Evolutionary conservation across 2,888 invertebrate species (phyloP), one percentile per base, ranked within the genome.

Genomic region (Lochmaea capreae): DNA sequence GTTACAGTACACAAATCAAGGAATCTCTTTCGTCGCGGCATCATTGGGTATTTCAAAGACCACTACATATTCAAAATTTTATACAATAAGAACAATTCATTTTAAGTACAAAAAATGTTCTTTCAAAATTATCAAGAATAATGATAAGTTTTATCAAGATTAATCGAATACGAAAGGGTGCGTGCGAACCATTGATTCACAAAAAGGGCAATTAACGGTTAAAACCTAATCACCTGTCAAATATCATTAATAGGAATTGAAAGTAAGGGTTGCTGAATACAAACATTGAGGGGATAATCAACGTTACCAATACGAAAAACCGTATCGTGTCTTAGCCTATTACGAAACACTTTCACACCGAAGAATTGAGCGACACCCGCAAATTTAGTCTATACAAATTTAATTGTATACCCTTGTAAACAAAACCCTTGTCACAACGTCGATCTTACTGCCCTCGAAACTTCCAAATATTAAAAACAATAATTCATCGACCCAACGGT

Each of bases 391-490:
- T 18, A 63, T 63, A 63, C 43, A 63, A 43, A 63, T 43, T 43
- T 63, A 63, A 63, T 63, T 43, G 62, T 43, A 52, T 33, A 62
- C 62, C 69, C 62, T 52, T 33, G 61, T 69, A 63, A 70, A 63
- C 70, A 70, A 70, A 49, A 58, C 61, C 72, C 54, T 52, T 63
- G 70, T 70, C 70, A 63, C 39, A 26, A 62, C 18, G 54, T 62
- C 69, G 62, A 69, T 49, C 61, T 46, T 46, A 39, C 58, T 46
- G 11, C 57, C 42, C 33, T 63, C 69, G 54, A 71, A 68, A 72
- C 75, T 70, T 65, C 57, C 65, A 76, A 63, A 79, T 75, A 79
- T 79, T 79, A 81, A 80, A 83, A 82, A 80, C 79, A 75, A 81
- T 82, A 81, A 81, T 83, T 83, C 79, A 82, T 79, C 76, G 76